Base-by-base conservation (phyloP, 2,888 invertebrate species). In the Maniola hyperantus region DNA sequence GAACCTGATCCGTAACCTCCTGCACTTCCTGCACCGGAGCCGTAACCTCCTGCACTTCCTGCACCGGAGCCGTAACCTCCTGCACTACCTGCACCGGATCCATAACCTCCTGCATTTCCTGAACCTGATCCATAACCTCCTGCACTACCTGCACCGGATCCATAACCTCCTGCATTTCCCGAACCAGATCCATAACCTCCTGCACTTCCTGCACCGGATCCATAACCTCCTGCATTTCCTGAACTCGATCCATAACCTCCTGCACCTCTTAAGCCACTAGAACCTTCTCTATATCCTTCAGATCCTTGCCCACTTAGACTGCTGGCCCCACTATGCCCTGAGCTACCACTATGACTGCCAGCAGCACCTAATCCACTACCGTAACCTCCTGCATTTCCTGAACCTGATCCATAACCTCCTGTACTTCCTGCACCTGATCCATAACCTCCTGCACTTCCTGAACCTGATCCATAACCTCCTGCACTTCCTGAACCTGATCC, bases 121-220 rank as follows among this genome's bases (percentile, higher is more conserved):
- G 48, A 13, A 36, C 42, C 57, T 0, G 42, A 57, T 13, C 42
- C 42, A 33, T 44, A 57, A 26, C 58, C 44, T 13, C 58, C 44
- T n/a, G 42, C 20, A 44, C 44, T 15, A n/a, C 44, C 57, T 13
- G 53, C 0, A n/a, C 53, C 53, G 4, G 10, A 54, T 10, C 58
- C 44, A 44, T 44, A 44, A 2, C 58, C 26, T 44, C 44, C 58
- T 26, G 55, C 20, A 18, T 7, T 18, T 11, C 39, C 55, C 0
- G 39, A n/a, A 18, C 55, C 39, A 5, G 18, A 57, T 6, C 39
- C 57, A 53, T 53, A 34, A 7, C 33, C 53, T 34, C 53, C 53
- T 7, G 53, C 53, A 33, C 33, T 33, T 7, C 50, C 50, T 8
- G 53, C 5, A 34, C 53, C 33, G 13, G 15, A 53, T 11, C 33